phyloP scores from a whole-genome alignment of 2,113 vertebrate genomes.

The Okapia johnstoni region DNA sequence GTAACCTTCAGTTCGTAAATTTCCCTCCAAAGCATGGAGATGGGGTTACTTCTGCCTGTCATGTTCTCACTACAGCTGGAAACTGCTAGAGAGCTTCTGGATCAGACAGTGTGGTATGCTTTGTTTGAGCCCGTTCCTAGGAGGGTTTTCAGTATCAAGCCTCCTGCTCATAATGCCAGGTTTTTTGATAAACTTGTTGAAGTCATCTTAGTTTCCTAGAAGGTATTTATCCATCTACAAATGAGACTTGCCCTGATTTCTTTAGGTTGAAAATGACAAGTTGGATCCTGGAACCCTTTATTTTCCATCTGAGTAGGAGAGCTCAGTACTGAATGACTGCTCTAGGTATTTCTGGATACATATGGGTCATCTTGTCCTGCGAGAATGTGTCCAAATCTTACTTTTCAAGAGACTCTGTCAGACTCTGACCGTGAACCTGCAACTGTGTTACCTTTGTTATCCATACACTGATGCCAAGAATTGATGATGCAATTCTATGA shows the following conservation, averaged over 20 bases:
- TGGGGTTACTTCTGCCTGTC: neutral
- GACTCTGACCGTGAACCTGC: neutral
- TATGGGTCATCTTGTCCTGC: neutral
- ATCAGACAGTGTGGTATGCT: accelerated
- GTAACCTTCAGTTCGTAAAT: neutral
- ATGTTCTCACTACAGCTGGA: neutral
- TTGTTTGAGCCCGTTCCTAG: neutral
- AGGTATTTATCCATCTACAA: neutral
- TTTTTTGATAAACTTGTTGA: neutral
- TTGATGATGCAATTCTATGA: neutral
- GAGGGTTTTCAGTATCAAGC: neutral
- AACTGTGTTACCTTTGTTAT: neutral
- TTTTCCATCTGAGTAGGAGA: neutral
- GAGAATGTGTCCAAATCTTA: neutral
- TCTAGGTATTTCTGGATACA: neutral
- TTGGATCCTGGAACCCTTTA: neutral
- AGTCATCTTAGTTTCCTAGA: neutral
- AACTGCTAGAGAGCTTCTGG: neutral
- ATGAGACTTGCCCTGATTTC: neutral
- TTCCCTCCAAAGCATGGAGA: neutral
- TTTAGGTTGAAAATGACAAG: neutral
- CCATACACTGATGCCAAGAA: neutral
- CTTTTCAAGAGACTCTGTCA: neutral
- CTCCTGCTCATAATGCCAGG: neutral
- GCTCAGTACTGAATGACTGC: neutral